Base-by-base conservation (phyloP, 2,113 vertebrate genomes). In the Pomatostomus ruficeps region DNA sequence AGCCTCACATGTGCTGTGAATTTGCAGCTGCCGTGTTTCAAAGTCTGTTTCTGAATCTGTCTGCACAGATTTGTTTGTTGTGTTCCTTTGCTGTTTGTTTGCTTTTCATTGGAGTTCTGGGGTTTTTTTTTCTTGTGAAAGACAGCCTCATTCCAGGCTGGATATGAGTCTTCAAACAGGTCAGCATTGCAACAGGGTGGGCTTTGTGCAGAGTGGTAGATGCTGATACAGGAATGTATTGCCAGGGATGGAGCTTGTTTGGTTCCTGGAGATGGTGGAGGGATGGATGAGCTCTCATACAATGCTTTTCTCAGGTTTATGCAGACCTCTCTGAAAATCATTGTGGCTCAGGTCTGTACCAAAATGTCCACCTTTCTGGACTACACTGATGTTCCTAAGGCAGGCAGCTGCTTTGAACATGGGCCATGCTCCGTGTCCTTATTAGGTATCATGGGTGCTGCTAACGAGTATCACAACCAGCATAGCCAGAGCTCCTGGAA, bases 111-210 rank as follows among this genome's bases (percentile, higher is more conserved):
- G 55, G 75, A 72, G 29, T 40, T 84, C 10, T 26, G 14, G 19
- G 24, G 19, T 7, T 12, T 10, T 14, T 12, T 29, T n/a, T 14
- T 40, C 5, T 80, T 8, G 0, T 25, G 24, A 14, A 21, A 15
- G 9, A 17, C 42, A 55, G 25, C 24, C 9, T 89, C 20, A 21
- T 88, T 57, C 10, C 10, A 57, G n/a, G 13, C n/a, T 80, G 59
- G 23, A 49, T 38, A 31, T 40, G 28, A 17, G 1, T 46, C n/a
- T 88, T 72, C 79, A 43, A n/a, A 45, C 9, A 43, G 45, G 19
- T n/a, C 4, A 7, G 12, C 0, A 0, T 42, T 46, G 26, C 1
- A 7, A 3, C 0, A 0, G 9, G 10, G 8, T 45, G 31, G 11
- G 2, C 22, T 84, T 93, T 35, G 68, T n/a, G n/a, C 5, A 10